These are phyloP conservation scores for Zaprionus kolodkinae DNA, from an alignment of 1,140 invertebrate species.

Conservation along the genomic window DNA sequence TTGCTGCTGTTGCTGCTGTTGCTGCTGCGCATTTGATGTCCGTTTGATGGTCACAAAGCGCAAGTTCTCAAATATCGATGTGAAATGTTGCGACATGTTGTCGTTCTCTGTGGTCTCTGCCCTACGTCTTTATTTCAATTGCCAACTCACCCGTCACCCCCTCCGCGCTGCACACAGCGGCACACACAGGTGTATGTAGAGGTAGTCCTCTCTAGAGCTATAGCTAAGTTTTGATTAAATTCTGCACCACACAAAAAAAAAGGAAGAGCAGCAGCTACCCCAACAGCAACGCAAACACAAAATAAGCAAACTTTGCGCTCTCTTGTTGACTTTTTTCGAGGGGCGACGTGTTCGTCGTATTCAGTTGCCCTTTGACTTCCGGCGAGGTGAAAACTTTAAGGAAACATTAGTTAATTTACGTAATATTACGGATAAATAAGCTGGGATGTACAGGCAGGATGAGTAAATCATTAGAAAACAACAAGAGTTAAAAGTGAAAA, in stretches of 20 bases:
- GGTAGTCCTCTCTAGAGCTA: conserved; percentile 4
- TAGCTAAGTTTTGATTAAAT: conserved; percentile 74
- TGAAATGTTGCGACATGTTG: conserved; percentile 84
- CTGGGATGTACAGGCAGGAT: neutral
- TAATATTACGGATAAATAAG: neutral
- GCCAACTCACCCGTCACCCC: conserved; percentile 36
- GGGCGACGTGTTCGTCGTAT: conserved; percentile 17
- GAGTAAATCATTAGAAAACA: neutral
- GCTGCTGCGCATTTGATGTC: conserved; percentile 64
- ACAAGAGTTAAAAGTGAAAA: neutral
- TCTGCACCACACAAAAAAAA: conserved; percentile 44
- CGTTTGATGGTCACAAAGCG: conserved; percentile 81
- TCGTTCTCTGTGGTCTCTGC: conserved; percentile 21
- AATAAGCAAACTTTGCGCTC: conserved; percentile 26
- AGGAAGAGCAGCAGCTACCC: neutral
- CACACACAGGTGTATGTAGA: conserved; percentile 7
- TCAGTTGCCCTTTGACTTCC: conserved; percentile 16
- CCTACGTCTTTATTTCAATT: conserved; percentile 62
- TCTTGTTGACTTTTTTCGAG: conserved; percentile 1
- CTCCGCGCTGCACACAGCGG: conserved; percentile 39
- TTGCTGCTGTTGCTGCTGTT: conserved; percentile 50
- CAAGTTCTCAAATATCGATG: conserved; percentile 82
- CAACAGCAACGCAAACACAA: conserved; percentile 14
- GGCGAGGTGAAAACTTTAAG: conserved; percentile 32
- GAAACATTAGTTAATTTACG: conserved; percentile 8